Evolutionary conservation across 2,113 vertebrate species (phyloP).

Genomic region (Corydoras sp.): DNA sequence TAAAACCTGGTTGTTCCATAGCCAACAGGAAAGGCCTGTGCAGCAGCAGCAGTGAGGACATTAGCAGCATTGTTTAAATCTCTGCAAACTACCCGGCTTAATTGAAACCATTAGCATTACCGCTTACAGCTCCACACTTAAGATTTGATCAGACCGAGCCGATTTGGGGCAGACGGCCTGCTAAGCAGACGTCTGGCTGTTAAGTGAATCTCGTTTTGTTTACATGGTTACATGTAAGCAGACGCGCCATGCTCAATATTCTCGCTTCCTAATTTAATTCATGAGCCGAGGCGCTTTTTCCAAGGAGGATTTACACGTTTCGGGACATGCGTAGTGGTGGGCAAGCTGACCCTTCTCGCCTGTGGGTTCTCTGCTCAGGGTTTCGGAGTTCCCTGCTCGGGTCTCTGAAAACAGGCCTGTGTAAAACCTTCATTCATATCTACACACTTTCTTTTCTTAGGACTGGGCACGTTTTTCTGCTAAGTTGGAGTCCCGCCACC

Average conservation of each 20-base stretch:
- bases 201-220: constrained; percentile 13
- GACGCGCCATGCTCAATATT: constrained; percentile 42
- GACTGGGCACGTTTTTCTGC: constrained; percentile 20
- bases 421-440: no score
- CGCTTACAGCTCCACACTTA: constrained; percentile 19
- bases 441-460: constrained; percentile 1
- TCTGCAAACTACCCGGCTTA: constrained; percentile 5
- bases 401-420: no score
- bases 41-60: neutral
- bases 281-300: constrained; percentile 31
- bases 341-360: neutral
- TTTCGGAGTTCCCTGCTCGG: neutral
- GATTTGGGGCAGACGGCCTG: constrained; percentile 27
- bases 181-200: constrained; percentile 27
- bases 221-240: constrained; percentile 23
- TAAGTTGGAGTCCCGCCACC: constrained; percentile 32
- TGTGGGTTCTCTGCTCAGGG: neutral
- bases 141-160: constrained; percentile 28
- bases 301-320: constrained; percentile 43
- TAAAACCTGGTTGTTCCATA: neutral
- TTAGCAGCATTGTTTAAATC: constrained; percentile 21
- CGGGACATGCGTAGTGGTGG: constrained; percentile 32
- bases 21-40: neutral
- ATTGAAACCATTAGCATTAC: constrained; percentile 11
- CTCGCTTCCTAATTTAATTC: constrained; percentile 38